These are phyloP conservation scores for Synergus itoensis DNA, from an alignment of 2,888 invertebrate genomes.

Conservation along the genomic window DNA sequence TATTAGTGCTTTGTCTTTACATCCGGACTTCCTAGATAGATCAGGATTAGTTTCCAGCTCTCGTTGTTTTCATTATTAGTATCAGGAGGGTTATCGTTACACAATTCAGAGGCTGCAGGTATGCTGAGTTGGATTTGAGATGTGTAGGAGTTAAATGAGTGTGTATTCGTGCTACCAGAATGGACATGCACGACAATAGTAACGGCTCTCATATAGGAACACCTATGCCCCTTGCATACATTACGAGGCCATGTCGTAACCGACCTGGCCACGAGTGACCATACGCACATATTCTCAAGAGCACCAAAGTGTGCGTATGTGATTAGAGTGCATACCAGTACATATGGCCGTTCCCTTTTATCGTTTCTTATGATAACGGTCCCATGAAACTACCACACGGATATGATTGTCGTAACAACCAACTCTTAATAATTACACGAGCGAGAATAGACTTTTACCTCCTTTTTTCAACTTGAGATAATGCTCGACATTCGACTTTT, in stretches of 20 bases:
- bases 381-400: slow-evolving; percentile 55
- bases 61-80: not conserved
- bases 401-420: slow-evolving; percentile 58
- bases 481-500: not conserved
- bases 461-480: slow-evolving; percentile 2
- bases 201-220: slow-evolving; percentile 52
- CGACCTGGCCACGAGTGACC: slow-evolving; percentile 28
- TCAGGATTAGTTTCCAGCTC: not conserved
- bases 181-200: slow-evolving; percentile 51
- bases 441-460: not conserved
- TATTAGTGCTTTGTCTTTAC: not conserved
- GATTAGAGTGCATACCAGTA: slow-evolving; percentile 43
- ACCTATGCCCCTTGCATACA: slow-evolving; percentile 45
- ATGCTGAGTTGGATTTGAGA: slow-evolving; percentile 4
- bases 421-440: slow-evolving; percentile 28
- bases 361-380: slow-evolving; percentile 56
- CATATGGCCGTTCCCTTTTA: slow-evolving; percentile 60
- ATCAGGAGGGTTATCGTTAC: slow-evolving; percentile 11
- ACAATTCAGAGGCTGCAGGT: not conserved
- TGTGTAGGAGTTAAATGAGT: not conserved
- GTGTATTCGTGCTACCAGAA: slow-evolving; percentile 6
- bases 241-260: slow-evolving; percentile 47
- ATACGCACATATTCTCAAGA: slow-evolving; percentile 34
- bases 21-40: not conserved
- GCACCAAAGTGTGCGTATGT: slow-evolving; percentile 45